A percentile compares a stretch with the other conserved stretches of the same genome.
Evolutionary conservation across 2,888 invertebrate genomes (phyloP).

Genomic region (Tenthredo notha): DNA sequence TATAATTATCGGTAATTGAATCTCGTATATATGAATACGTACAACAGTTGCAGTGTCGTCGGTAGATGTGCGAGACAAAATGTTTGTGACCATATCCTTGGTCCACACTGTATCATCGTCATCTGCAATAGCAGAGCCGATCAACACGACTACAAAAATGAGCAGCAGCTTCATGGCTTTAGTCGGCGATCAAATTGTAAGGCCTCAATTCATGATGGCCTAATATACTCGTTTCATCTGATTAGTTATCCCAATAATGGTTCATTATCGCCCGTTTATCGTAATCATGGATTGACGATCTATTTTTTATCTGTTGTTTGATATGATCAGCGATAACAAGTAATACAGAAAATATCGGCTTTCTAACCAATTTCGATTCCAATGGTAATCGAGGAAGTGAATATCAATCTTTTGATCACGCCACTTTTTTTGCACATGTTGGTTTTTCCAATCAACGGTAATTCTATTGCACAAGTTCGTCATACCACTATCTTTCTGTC

Average conservation of each 20-base stretch:
- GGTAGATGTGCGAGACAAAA: not conserved
- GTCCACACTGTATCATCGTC: constrained; percentile 6
- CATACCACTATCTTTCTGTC: too few species aligned
- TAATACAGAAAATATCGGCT: not conserved
- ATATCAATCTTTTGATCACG: not conserved
- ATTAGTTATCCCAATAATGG: not conserved
- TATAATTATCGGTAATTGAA: not conserved
- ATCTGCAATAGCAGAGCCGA: constrained; percentile 31
- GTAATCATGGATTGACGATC: not conserved
- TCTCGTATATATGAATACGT: not conserved
- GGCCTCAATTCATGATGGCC: not conserved
- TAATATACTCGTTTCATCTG: not conserved
- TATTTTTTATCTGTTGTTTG: not conserved
- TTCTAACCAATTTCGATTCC: not conserved
- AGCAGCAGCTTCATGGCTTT: constrained; percentile 9
- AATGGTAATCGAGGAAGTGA: not conserved
- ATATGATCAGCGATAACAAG: constrained; percentile 2
- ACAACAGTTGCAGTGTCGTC: not conserved
- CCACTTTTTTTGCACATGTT: not conserved
- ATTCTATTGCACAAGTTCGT: too few species aligned
- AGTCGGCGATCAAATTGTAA: not conserved
- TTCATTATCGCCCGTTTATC: not conserved
- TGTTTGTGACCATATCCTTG: not conserved
- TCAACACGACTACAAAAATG: not conserved
- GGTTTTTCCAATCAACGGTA: not conserved